Evolutionary conservation across 2,113 vertebrate species (phyloP).

Genomic region (Accipiter virgatus): DNA sequence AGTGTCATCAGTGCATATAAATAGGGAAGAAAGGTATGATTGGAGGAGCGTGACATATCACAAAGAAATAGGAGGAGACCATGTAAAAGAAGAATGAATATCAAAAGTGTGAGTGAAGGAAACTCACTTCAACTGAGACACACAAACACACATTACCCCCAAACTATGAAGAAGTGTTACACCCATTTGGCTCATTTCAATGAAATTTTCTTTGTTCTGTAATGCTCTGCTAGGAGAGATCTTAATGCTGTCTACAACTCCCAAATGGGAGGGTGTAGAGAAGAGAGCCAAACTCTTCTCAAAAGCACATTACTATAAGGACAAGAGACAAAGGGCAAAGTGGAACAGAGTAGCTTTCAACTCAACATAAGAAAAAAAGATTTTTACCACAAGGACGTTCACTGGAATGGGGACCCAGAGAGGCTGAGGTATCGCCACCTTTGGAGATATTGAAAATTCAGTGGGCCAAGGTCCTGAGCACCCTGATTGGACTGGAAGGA

Average conservation of each 20-base stretch:
- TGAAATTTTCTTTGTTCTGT: not conserved
- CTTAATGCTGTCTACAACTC: not conserved
- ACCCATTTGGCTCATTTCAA: not conserved
- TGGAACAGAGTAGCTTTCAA: not conserved
- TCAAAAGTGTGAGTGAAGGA: not conserved
- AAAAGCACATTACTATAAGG: not conserved
- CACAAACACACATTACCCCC: not conserved
- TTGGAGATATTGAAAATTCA: not conserved
- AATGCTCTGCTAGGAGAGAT: not conserved
- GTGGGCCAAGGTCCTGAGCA: fast-evolving
- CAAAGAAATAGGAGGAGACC: not conserved
- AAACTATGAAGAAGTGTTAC: not conserved
- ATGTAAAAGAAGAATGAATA: not conserved
- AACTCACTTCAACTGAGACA: not conserved
- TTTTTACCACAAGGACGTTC: not conserved
- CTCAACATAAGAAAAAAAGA: not conserved
- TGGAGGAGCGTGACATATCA: not conserved
- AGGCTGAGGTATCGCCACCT: too few relatives aligned
- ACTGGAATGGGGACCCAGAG: too few relatives aligned
- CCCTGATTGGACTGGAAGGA: not conserved
- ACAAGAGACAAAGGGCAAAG: not conserved
- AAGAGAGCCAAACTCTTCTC: not conserved
- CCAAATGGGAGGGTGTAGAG: not conserved
- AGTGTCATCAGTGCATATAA: not conserved
- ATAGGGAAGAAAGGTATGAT: not conserved